A percentile compares a stretch with the other conserved stretches of the same genome.
phyloP scores from a whole-genome alignment of 2,113 vertebrate genomes.

The Stigmatopora argus region DNA sequence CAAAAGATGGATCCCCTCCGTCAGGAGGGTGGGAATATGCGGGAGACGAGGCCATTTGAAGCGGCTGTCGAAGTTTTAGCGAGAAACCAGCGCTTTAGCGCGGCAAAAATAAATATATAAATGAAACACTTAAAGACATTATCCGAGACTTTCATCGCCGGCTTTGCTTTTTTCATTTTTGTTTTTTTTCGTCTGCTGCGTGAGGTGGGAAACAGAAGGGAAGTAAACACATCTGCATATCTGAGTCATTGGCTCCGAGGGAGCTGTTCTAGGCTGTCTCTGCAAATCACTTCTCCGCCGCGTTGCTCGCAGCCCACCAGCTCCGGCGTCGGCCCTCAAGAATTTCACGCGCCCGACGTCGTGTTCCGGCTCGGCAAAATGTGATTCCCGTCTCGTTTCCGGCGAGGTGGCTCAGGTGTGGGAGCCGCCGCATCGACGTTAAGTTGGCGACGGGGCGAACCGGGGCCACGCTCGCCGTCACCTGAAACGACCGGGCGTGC shows the following conservation, averaged over 20 bases:
- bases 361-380: slow-evolving; percentile 26
- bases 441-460: slow-evolving; percentile 59
- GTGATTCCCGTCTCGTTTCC: slow-evolving; percentile 16
- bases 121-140: slow-evolving; percentile 70
- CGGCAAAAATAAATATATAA: slow-evolving; percentile 67
- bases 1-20: slow-evolving; percentile 65
- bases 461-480: slow-evolving; percentile 52
- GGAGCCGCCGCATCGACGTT: slow-evolving; percentile 41
- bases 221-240: slow-evolving; percentile 73
- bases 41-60: slow-evolving; percentile 64
- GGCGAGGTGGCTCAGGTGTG: slow-evolving; percentile 34
- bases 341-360: slow-evolving; percentile 33
- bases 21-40: slow-evolving; percentile 55
- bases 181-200: slow-evolving; percentile 36
- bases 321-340: slow-evolving; percentile 40
- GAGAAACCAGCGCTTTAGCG: slow-evolving; percentile 58
- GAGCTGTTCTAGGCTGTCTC: slow-evolving; percentile 66
- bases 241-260: slow-evolving; percentile 71
- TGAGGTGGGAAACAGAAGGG: slow-evolving; percentile 61
- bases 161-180: slow-evolving; percentile 33
- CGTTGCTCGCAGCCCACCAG: slow-evolving; percentile 52
- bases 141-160: slow-evolving; percentile 57
- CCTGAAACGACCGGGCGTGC: slow-evolving; percentile 54
- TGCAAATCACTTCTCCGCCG: slow-evolving; percentile 57
- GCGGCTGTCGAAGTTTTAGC: slow-evolving; percentile 68